Evolutionary conservation across 2,888 invertebrate species (phyloP).

Genomic region (Agrochola litura): DNA sequence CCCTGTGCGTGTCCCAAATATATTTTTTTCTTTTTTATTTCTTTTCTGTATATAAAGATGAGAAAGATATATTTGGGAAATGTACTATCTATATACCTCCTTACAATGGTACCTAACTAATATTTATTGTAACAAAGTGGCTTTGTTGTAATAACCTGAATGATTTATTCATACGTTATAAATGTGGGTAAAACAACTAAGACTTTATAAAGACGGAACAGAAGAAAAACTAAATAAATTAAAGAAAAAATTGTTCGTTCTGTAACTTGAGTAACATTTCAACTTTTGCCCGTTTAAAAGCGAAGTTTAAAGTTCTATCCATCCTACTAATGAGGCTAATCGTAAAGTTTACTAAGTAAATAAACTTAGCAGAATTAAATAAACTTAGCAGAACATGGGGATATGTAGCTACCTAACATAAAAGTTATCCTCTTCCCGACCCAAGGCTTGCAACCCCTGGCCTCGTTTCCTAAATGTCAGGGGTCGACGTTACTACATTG

Average conservation of each 20-base stretch:
- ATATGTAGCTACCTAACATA: conserved; percentile 32
- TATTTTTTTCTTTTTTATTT: no score
- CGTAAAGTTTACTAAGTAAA: conserved; percentile 40
- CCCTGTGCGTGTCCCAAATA: no score
- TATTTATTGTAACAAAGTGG: neutral
- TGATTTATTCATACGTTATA: neutral
- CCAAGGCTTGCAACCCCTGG: conserved; percentile 47
- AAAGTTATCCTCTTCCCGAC: conserved; percentile 53
- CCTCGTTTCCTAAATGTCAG: conserved; percentile 61
- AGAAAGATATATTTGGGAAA: no score
- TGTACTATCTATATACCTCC: neutral
- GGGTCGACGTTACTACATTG: conserved; percentile 45
- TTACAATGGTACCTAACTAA: neutral
- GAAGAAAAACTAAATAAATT: neutral
- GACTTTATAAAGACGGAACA: neutral
- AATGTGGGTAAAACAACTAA: neutral
- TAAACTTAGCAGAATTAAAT: no score
- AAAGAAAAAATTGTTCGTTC: neutral
- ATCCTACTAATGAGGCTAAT: conserved; percentile 38
- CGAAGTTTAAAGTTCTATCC: conserved; percentile 12
- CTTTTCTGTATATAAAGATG: no score
- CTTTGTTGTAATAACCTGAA: neutral
- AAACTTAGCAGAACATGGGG: conserved; percentile 42
- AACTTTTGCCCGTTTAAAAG: conserved; percentile 11
- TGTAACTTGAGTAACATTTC: conserved; percentile 1